Evolutionary conservation across 2,888 invertebrate genomes (phyloP), one percentile per base, ranked within the genome.

Genomic region (Synergus gifuensis): DNA sequence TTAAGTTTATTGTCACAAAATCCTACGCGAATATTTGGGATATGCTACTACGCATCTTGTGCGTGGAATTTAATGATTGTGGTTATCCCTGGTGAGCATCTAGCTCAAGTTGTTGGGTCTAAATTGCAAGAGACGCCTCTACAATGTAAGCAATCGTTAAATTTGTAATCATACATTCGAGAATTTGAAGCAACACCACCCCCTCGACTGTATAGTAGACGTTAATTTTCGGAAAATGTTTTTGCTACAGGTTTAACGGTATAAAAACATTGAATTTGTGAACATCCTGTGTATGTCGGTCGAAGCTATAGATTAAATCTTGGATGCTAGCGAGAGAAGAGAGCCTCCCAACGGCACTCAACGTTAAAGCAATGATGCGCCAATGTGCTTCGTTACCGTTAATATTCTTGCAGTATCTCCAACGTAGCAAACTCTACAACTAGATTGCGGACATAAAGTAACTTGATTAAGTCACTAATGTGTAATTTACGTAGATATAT

Each of bases 61-160:
- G 54, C n/a, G 36, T 54, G 2, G 36, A n/a, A 73, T 16, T 36
- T 73, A 54, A 73, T 73, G 49, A 73, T 36, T 54, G 73, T 49
- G 54, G 54, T 54, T 73, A 36, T 49, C 73, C 73, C 73, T 73
- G 54, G 36, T 54, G 73, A 54, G 28, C 36, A 73, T 36, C 49
- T 1, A 54, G 49, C 54, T 73, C 28, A 49, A 54, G 73, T 73
- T 54, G 54, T 79, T 77, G 78, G 77, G 73, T 78, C 78, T 79
- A 83, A 81, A 79, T 83, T 78, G 79, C 67, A 60, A 77, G 77
- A 79, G 77, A 49, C 73, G 77, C 22, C 69, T 69, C 54, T 69
- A 40, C 60, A 79, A 81, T 67, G 69, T 64, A 76, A 77, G 66
- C 78, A 76, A 76, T 81, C 83, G 76, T 83, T 83, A 81, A 81